phyloP scores from a whole-genome alignment of 2,888 invertebrate genomes.

The Melipona bicolor region DNA sequence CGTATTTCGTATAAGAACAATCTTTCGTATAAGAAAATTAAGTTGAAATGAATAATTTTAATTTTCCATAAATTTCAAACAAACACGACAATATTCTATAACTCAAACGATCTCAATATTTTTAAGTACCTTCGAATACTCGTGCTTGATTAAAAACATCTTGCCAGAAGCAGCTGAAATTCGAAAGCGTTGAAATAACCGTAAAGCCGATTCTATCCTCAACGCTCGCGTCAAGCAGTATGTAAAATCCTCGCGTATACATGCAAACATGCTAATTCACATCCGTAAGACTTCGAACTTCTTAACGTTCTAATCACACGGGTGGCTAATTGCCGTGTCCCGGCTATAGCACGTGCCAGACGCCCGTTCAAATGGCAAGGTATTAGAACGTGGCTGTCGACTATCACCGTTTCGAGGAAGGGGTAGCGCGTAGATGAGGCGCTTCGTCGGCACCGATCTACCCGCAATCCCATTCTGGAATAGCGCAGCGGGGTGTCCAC shows the following conservation, averaged over 20 bases:
- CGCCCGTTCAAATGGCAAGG: constrained; percentile 33
- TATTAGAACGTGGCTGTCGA: constrained; percentile 32
- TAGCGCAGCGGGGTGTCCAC: constrained; percentile 66
- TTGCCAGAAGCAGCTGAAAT: too few relatives aligned
- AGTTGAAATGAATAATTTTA: too few relatives aligned
- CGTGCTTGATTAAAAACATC: too few relatives aligned
- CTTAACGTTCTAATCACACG: constrained; percentile 57
- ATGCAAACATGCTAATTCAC: neutral
- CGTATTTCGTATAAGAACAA: too few relatives aligned
- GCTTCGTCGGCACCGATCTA: constrained; percentile 61
- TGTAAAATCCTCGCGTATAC: neutral
- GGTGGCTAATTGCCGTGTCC: constrained; percentile 45
- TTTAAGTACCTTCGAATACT: too few relatives aligned
- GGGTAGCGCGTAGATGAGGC: constrained; percentile 37
- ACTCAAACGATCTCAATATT: too few relatives aligned
- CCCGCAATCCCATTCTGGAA: constrained; percentile 72
- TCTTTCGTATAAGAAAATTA: too few relatives aligned
- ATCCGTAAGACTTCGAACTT: constrained; percentile 35
- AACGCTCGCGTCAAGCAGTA: neutral
- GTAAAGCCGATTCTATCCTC: neutral
- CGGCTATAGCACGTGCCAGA: constrained; percentile 13
- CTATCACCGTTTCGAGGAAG: constrained; percentile 12
- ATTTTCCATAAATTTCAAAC: too few relatives aligned
- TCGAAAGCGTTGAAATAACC: neutral
- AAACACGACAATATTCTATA: too few relatives aligned